Evolutionary conservation across 1,140 invertebrate species (phyloP), one percentile per base, ranked within the genome.

Genomic region (Drosophila bocki): DNA sequence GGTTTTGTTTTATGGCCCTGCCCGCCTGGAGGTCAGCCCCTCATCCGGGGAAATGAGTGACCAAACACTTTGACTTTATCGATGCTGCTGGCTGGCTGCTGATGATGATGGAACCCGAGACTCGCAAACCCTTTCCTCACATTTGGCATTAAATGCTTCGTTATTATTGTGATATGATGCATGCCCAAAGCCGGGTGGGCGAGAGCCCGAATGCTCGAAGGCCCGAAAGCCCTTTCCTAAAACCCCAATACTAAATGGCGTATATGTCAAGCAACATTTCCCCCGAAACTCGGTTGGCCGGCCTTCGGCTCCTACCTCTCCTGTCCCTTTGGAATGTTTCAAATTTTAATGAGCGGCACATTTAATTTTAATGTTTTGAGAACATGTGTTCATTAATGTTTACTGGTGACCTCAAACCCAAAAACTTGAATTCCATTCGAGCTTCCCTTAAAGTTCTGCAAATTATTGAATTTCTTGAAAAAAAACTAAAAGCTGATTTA

Each of bases 91-190:
- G 39, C 45, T 47, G 26, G 35, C 57, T 75, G 69, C 56, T 74
- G 72, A 63, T 75, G 71, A 75, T 56, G 74, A 56, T 39, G 57
- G 35, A 62, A 37, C 41, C 63, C 48, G 42, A 48, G 47, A 57
- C 51, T 13, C 51, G 61, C 62, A 39, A 83, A 68, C 86, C 85
- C 75, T 80, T 76, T 72, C 71, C 70, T 75, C 78, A 72, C 85
- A 90, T 84, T 90, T 79, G 85, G 82, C 75, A 76, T 74, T 91
- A 90, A 88, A 88, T 90, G 86, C 86, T 91, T 88, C 78, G 82
- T 88, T 88, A 88, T 88, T 88, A 85, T 90, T 88, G 75, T 85
- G 77, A 81, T 78, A 81, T 85, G 81, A 80, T 70, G 72, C 80
- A 87, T 74, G 68, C 41, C 60, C 48, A 39, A 54, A 50, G 44